phyloP scores from a whole-genome alignment of 2,888 invertebrate genomes.

The Allolobophora icterica region DNA sequence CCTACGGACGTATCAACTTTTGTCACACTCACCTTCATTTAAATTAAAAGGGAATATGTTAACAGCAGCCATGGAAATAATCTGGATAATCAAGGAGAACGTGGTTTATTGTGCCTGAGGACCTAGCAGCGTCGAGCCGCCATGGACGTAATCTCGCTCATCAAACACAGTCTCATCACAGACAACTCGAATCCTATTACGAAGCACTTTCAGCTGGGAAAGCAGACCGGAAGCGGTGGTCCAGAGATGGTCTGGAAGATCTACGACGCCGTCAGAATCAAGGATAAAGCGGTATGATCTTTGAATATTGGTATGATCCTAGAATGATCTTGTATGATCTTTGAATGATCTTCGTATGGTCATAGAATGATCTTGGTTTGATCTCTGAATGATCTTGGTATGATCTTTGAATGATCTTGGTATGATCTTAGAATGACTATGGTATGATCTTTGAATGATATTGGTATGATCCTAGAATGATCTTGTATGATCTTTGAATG shows the following conservation, averaged over 20 bases:
- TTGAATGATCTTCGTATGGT: too few species aligned
- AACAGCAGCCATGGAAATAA: neutral
- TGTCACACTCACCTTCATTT: neutral
- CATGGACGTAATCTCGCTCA: slow-evolving; percentile 46
- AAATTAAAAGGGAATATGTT: slow-evolving; percentile 1
- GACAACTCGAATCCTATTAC: slow-evolving; percentile 75
- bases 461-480: too few species aligned
- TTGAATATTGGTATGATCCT: neutral
- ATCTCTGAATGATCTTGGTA: too few species aligned
- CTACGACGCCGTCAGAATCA: slow-evolving; percentile 85
- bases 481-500: slow-evolving; percentile 69
- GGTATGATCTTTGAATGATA: too few species aligned
- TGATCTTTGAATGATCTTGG: too few species aligned
- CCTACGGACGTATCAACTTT: neutral
- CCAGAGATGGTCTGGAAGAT: slow-evolving; percentile 91
- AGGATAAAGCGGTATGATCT: slow-evolving; percentile 83
- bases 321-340: too few species aligned
- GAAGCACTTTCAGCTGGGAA: slow-evolving; percentile 84
- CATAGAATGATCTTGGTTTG: too few species aligned
- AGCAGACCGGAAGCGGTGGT: slow-evolving; percentile 80
- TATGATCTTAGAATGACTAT: too few species aligned
- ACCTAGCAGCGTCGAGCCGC: neutral
- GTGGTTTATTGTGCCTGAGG: neutral
- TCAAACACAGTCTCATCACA: slow-evolving; percentile 47
- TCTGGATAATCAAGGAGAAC: neutral